Evolutionary conservation across 2,797 vertebrate species (phyloP).

Genomic region (Orientallactaga sibirica): DNA sequence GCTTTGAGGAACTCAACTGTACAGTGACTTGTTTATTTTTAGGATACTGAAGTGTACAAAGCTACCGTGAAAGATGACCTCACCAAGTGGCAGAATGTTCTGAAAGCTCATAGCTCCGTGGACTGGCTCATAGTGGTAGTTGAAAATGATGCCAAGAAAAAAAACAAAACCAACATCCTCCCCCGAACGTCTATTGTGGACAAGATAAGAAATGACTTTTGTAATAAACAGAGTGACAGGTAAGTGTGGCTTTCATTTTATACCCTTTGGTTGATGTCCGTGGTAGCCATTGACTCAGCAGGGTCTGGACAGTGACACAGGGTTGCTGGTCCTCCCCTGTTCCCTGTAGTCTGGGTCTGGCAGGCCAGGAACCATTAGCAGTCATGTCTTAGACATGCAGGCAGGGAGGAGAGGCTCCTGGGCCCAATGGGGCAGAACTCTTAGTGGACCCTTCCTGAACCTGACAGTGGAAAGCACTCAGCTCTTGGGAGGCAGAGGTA

Average conservation of each 20-base stretch:
- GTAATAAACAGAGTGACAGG: conserved; percentile 99
- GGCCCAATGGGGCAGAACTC: background rate
- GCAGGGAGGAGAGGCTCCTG: background rate
- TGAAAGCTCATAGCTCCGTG: conserved; percentile 92
- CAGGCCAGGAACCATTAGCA: background rate
- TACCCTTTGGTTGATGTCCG: background rate
- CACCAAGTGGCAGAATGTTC: conserved; percentile 96
- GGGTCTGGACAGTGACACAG: background rate
- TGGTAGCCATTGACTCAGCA: background rate
- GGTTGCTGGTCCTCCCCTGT: too few relatives aligned
- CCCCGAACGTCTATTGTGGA: conserved; percentile 98
- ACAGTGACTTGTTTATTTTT: conserved; percentile 76
- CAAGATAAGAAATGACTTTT: conserved; percentile 99
- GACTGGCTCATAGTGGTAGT: conserved; percentile 99
- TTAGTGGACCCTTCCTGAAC: background rate
- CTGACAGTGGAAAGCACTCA: too few relatives aligned
- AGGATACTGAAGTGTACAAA: conserved; percentile 98
- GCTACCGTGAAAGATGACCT: conserved; percentile 97
- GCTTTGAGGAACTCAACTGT: background rate
- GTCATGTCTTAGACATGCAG: too few relatives aligned
- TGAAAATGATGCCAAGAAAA: conserved; percentile 97
- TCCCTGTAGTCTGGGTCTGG: background rate
- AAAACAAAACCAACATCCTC: conserved; percentile 99
- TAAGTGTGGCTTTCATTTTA: conserved; percentile 77
- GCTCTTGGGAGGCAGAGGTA: too few relatives aligned